Base-by-base conservation (phyloP, 30 jellyfish, hydroid and myxozoan species). In the Kudoa iwatai region DNA sequence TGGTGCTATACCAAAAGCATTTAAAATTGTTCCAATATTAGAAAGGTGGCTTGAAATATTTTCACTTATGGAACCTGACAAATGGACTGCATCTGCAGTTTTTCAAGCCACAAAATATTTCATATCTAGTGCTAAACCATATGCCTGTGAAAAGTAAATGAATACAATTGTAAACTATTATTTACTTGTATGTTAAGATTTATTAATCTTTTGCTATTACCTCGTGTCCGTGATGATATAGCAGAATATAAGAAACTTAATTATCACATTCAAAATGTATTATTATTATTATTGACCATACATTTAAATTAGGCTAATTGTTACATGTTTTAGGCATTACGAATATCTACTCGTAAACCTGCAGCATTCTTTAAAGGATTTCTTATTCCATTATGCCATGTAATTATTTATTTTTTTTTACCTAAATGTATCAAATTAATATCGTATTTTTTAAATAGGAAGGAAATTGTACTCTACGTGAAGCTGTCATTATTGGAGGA, bases 81-180 rank as follows among this genome's bases (percentile, higher is more conserved):
- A 32, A 38, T 69, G 91, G 91, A 59, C 87, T 2, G 88, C 91
- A 16, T 85, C 91, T 11, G 83, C 91, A 4, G 53, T 58, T 48
- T 60, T 58, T 41, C 91, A 69, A 43, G 91, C 83, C 9, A 46
- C 91, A 15, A 55, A 85, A 34, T 25, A 58, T 14, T 69, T 69
- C 40, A 65, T 63, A 41, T 59, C 91, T 20, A 53, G 12, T 6
- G 28, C 19, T 4, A 36, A 14, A 36, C 28, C 19, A 6, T 17
- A 6, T 12, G 25, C 14, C 46, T 12, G 19, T 36, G 9, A 36
- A 12, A 17, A 14, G 25, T 12, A 36, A 36, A 6, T 36, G 38
- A n/a, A n/a, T n/a, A n/a, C n/a, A n/a, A n/a, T n/a, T n/a, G n/a
- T n/a, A n/a, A n/a, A n/a, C n/a, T n/a, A 7, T 7, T 30, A n/a